Evolutionary conservation across 2,113 vertebrate species (phyloP).

Genomic region (Hoplias malabaricus): DNA sequence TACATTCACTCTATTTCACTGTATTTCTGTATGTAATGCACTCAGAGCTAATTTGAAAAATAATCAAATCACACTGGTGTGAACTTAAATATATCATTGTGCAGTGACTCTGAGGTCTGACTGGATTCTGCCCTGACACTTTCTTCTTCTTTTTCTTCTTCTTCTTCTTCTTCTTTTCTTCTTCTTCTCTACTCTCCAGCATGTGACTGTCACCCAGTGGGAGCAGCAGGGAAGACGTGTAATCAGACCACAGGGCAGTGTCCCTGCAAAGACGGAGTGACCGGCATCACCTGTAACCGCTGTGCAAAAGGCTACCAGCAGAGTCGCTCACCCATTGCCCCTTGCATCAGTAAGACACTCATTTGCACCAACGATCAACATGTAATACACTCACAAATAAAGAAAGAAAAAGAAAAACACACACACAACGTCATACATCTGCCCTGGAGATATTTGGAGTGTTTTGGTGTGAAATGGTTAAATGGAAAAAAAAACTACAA

Average conservation of each 20-base stretch:
- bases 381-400: background rate
- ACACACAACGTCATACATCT: no score
- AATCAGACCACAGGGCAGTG: slow-evolving; percentile 99
- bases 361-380: background rate
- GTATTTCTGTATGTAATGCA: no score
- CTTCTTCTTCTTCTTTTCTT: slow-evolving; percentile 51
- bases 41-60: no score
- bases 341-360: slow-evolving; percentile 95
- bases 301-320: slow-evolving; percentile 99
- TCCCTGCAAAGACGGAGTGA: slow-evolving; percentile 97
- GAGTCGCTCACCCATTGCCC: slow-evolving; percentile 96
- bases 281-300: slow-evolving; percentile 97
- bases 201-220: slow-evolving; percentile 97
- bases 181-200: slow-evolving; percentile 78
- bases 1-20: no score
- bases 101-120: no score
- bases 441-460: no score
- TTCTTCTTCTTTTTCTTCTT: slow-evolving; percentile 52
- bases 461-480: no score
- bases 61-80: no score
- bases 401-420: background rate
- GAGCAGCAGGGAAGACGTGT: slow-evolving; percentile 96
- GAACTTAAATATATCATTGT: no score
- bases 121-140: background rate
- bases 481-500: no score